Percentiles rank a stretch among this genome's conserved stretches.
These are phyloP conservation scores for Erythrocercus mccallii DNA, from an alignment of 2,113 vertebrate genomes.

Conservation along the genomic window DNA sequence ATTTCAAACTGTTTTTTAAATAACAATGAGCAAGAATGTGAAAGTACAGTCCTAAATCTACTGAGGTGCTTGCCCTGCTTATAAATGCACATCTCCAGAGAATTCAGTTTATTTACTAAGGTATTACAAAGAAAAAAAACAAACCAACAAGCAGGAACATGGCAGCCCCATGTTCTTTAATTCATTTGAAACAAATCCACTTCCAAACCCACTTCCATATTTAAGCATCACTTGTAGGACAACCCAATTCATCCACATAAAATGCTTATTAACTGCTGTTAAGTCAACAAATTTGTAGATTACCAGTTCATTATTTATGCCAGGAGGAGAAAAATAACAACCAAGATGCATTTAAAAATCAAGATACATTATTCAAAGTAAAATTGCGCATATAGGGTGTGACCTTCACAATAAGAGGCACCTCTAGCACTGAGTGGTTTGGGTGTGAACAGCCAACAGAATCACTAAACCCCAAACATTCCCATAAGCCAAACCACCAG, in stretches of 20 bases:
- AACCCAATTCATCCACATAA: slow-evolving; percentile 9
- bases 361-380: slow-evolving; percentile 23
- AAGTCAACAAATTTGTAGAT: slow-evolving; percentile 35
- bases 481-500: neutral
- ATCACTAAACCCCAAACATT: neutral
- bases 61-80: neutral
- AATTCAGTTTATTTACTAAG: neutral
- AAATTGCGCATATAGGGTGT: slow-evolving; percentile 36
- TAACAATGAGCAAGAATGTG: neutral
- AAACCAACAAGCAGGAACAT: neutral
- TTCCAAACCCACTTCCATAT: neutral
- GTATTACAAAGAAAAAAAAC: neutral
- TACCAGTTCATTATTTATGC: slow-evolving; percentile 38
- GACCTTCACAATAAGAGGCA: slow-evolving; percentile 34
- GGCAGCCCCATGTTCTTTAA: neutral
- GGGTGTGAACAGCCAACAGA: neutral
- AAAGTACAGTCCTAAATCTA: neutral
- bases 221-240: slow-evolving; percentile 6
- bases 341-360: slow-evolving; percentile 37
- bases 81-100: neutral
- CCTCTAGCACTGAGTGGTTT: neutral
- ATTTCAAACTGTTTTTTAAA: neutral
- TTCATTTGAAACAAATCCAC: neutral
- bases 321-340: slow-evolving; percentile 36
- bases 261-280: slow-evolving; percentile 31